Evolutionary conservation across 2,888 invertebrate species (phyloP).

Genomic region (Spisula subtruncata): DNA sequence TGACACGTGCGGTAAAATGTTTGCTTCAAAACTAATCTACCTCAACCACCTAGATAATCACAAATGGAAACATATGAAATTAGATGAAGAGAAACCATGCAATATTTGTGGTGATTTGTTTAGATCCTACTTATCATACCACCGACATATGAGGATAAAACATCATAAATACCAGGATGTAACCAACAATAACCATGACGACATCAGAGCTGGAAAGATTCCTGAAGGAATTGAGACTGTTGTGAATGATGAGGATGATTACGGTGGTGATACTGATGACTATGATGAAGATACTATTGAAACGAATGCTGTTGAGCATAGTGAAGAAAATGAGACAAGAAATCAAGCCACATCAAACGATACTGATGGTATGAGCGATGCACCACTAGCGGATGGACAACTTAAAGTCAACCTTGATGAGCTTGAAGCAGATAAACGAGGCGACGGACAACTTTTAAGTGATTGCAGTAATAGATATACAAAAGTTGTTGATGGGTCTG

Average conservation of each 20-base stretch:
- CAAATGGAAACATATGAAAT: background rate
- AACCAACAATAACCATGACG: background rate
- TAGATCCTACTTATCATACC: background rate
- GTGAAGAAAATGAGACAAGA: background rate
- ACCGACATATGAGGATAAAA: constrained; percentile 26
- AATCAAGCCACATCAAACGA: no score
- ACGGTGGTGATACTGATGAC: background rate
- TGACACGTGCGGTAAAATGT: constrained; percentile 36
- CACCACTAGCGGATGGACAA: background rate
- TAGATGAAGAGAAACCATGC: constrained; percentile 5
- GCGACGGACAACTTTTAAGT: background rate
- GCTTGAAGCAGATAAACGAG: background rate
- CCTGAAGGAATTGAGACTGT: background rate
- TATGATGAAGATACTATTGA: background rate
- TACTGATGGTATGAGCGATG: background rate
- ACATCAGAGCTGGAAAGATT: background rate
- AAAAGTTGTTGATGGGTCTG: background rate
- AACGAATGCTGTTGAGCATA: background rate
- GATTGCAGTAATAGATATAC: background rate
- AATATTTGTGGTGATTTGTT: constrained; percentile 26
- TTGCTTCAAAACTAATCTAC: constrained; percentile 36
- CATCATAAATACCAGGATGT: constrained; percentile 10
- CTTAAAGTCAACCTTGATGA: background rate
- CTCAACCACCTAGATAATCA: constrained; percentile 42
- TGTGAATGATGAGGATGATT: background rate